These are phyloP conservation scores for Fistularia commersonii DNA, from an alignment of 2,797 vertebrate genomes.

Conservation along the genomic window DNA sequence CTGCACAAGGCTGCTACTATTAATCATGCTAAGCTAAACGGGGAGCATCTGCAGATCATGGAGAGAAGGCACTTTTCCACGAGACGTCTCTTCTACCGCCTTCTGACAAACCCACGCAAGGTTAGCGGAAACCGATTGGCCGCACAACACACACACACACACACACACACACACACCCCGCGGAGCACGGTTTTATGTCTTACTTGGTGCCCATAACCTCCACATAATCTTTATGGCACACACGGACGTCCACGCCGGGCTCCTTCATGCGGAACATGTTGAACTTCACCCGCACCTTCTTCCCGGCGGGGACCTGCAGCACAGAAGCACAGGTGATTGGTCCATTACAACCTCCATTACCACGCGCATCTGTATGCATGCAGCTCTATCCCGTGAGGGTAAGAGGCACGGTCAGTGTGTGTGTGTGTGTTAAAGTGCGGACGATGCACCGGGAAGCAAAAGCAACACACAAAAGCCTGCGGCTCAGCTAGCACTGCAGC, in stretches of 20 bases:
- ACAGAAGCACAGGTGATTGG: conserved; percentile 20
- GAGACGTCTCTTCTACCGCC: too few species aligned
- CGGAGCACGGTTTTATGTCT: too few species aligned
- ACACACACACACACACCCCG: background rate
- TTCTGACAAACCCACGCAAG: too few species aligned
- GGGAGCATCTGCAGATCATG: too few species aligned
- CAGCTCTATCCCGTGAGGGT: conserved; percentile 19
- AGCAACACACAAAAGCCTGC: conserved; percentile 46
- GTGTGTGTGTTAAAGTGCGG: too few species aligned
- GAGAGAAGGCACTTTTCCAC: too few species aligned
- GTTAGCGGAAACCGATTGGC: too few species aligned
- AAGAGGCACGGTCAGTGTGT: too few species aligned
- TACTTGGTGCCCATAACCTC: conserved; percentile 69
- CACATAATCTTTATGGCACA: conserved; percentile 79
- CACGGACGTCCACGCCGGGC: conserved; percentile 59
- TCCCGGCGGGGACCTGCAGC: conserved; percentile 59
- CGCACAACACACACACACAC: background rate
- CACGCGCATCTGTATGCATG: conserved; percentile 10
- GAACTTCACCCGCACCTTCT: conserved; percentile 70
- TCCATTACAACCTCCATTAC: too few species aligned
- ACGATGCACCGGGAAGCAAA: conserved; percentile 17
- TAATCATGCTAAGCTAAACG: too few species aligned
- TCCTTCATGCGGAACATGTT: conserved; percentile 78
- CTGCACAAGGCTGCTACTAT: too few species aligned
- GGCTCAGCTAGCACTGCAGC: conserved; percentile 50